Percentiles rank a stretch among this genome's conserved stretches.
phyloP scores from a whole-genome alignment of 1,140 invertebrate genomes.

The Steinernema khuongi region DNA sequence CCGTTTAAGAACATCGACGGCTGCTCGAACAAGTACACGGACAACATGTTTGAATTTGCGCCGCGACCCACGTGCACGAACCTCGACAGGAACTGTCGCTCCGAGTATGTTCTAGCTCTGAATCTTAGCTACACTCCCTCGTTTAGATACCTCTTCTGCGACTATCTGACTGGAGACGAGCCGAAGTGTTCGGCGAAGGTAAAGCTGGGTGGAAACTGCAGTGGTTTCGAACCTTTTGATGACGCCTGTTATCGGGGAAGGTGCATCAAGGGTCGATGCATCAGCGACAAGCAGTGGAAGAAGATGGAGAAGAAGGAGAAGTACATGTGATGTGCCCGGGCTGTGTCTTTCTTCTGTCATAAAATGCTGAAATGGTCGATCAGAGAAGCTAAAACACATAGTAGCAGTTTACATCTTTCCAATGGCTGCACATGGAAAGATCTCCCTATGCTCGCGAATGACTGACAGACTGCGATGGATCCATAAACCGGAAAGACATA shows the following conservation, averaged over 20 bases:
- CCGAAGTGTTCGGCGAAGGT: slow-evolving; percentile 13
- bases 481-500: no score
- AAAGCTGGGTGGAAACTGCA: slow-evolving; percentile 20
- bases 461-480: no score
- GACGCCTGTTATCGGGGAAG: slow-evolving; percentile 31
- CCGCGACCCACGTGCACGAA: slow-evolving; percentile 46
- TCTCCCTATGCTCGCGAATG: no score
- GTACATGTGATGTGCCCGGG: neutral
- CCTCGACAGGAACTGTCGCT: slow-evolving; percentile 44
- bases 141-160: slow-evolving; percentile 49
- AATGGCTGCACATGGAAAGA: no score
- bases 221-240: slow-evolving; percentile 24
- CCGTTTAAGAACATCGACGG: slow-evolving; percentile 48
- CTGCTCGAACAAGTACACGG: slow-evolving; percentile 53
- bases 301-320: slow-evolving; percentile 1
- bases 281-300: neutral
- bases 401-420: neutral
- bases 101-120: no score
- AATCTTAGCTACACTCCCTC: neutral
- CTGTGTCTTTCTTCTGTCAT: neutral
- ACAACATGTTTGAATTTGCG: slow-evolving; percentile 52
- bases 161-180: slow-evolving; percentile 19
- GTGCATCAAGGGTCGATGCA: slow-evolving; percentile 25
- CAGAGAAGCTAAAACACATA: no score
- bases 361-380: no score